Percentiles rank a stretch among this genome's conserved stretches.
These are phyloP conservation scores for Eremobia ochroleuca DNA, from an alignment of 2,888 invertebrate species.

Conservation along the genomic window DNA sequence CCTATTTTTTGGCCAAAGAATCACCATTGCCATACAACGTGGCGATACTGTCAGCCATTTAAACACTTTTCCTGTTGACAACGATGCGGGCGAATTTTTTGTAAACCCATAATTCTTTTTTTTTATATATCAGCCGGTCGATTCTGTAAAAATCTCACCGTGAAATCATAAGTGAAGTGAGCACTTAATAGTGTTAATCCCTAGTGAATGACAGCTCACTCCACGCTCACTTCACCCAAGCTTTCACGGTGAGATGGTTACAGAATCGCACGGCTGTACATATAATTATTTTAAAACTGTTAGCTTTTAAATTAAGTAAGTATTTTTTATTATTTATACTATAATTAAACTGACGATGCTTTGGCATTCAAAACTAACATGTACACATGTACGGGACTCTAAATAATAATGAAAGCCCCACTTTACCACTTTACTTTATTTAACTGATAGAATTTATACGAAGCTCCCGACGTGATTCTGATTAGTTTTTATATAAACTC, in stretches of 20 bases:
- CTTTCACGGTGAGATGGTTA: no score
- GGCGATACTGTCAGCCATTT: background rate
- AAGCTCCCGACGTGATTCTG: slow-evolving; percentile 79
- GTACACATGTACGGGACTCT: slow-evolving; percentile 42
- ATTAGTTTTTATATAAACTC: slow-evolving; percentile 82
- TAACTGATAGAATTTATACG: slow-evolving; percentile 78
- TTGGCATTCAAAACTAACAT: background rate
- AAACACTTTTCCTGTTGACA: background rate
- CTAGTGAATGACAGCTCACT: no score
- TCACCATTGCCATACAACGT: no score
- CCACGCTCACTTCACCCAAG: no score
- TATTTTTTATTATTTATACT: background rate
- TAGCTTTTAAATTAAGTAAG: background rate
- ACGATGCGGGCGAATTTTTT: background rate
- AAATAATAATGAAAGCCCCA: slow-evolving; percentile 12
- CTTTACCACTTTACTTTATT: slow-evolving; percentile 64
- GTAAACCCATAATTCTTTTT: background rate
- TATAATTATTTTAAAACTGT: background rate
- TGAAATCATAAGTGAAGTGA: no score
- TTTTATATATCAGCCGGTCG: background rate
- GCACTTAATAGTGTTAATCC: no score
- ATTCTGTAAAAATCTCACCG: no score
- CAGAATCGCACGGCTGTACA: no score
- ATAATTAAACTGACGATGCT: background rate
- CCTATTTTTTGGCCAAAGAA: no score